These are phyloP conservation scores for Anolis apletophallus DNA, from an alignment of 2,797 vertebrate species.

Conservation along the genomic window DNA sequence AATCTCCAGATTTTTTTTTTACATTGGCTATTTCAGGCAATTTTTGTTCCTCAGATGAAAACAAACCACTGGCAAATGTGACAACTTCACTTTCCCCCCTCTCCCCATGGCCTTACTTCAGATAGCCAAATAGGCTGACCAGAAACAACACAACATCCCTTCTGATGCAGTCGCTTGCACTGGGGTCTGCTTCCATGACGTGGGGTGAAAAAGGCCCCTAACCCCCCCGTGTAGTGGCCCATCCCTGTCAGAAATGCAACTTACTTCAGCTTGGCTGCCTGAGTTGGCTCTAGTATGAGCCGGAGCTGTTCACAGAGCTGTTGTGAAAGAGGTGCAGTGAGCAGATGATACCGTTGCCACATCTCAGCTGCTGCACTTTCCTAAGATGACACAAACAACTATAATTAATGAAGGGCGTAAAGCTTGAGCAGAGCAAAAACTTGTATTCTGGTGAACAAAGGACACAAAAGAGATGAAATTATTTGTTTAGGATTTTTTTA, in stretches of 20 bases:
- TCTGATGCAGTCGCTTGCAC: too few species aligned
- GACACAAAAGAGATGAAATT: not conserved
- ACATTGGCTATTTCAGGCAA: too few species aligned
- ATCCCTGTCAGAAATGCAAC: constrained; percentile 52
- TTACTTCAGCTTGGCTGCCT: constrained; percentile 94
- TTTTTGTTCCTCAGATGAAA: too few species aligned
- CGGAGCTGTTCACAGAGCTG: constrained; percentile 96
- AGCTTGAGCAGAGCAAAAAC: not conserved
- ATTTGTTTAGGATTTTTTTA: not conserved
- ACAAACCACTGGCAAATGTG: too few species aligned
- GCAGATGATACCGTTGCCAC: constrained; percentile 92
- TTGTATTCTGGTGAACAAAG: not conserved
- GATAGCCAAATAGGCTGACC: too few species aligned
- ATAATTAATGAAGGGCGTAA: not conserved
- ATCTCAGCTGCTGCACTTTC: constrained; percentile 87
- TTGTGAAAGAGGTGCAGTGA: constrained; percentile 93
- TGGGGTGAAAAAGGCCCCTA: too few species aligned
- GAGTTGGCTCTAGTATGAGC: constrained; percentile 94
- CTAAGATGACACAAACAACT: constrained; percentile 72
- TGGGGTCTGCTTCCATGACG: too few species aligned
- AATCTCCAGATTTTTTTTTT: too few species aligned
- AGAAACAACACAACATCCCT: too few species aligned
- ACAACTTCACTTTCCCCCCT: too few species aligned
- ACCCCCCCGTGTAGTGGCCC: too few species aligned
- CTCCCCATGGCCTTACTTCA: too few species aligned